Evolutionary conservation across 2,113 vertebrate species (phyloP), one percentile per base, ranked within the genome.

Genomic region (Forbesichthys papilliferus): DNA sequence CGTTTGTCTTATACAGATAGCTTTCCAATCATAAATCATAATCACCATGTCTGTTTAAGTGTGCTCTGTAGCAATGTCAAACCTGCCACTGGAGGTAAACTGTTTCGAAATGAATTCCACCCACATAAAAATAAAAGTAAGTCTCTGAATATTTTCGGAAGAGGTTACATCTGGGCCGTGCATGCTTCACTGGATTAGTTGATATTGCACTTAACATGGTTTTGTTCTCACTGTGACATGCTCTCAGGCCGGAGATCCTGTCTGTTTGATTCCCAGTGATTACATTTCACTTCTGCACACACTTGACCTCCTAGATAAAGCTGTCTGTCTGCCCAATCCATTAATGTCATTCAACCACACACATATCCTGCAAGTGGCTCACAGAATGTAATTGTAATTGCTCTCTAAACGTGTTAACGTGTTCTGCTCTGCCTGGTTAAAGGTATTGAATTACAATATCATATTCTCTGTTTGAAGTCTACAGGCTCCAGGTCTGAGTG

Each of bases 71-170:
- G 11, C 12, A 14, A 54, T 56, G 66, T 77, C 61, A 64, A 14
- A 55, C 61, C 18, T 0, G 36, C 73, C 74, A 78, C 66, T 47
- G 49, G 65, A 27, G 73, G 64, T 67, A 73, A 81, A 58, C 78
- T 82, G 78, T 78, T 87, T 80, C 69, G 18, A 78, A 72, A 80
- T 74, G 81, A 89, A 89, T 82, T 84, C 78, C 52, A 18, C 58
- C 68, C 68, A 68, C 67, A 63, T 82, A 71, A 83, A 87, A 27
- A 2, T 27, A 27, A 27, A 27, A 27, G 2, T 27, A 27, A 27
- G 79, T 55, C 75, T 59, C 63, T 83, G 11, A 64, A 69, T 42
- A 55, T 10, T 71, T 71, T 46, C 9, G 66, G 64, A 69, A 33
- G 58, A 61, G 47, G 3, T 18, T 9, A 68, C 20, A 75, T 66